Percentiles rank a stretch among this genome's conserved stretches.
These are phyloP conservation scores for Phalacrocorax carbo DNA, from an alignment of 2,113 vertebrate species.

Conservation along the genomic window DNA sequence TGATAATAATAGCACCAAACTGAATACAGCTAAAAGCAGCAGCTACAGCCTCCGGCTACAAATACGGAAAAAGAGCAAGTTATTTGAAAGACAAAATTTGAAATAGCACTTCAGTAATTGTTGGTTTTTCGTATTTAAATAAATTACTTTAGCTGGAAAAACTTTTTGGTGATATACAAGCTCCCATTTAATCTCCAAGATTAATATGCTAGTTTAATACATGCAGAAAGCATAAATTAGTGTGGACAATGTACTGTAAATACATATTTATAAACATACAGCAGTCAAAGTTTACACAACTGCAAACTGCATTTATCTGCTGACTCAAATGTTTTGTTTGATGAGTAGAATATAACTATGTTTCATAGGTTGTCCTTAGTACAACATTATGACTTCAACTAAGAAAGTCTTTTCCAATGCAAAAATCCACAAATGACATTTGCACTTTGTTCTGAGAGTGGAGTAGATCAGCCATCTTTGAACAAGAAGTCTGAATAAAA, in stretches of 20 bases:
- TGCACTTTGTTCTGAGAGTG: not conserved
- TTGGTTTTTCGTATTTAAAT: slow-evolving; percentile 39
- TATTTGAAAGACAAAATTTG: slow-evolving; percentile 3
- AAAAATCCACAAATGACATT: not conserved
- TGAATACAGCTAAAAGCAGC: slow-evolving; percentile 15
- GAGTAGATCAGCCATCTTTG: not conserved
- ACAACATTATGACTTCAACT: not conserved
- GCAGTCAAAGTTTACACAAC: not conserved
- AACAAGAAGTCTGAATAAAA: not conserved
- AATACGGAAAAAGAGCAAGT: not conserved
- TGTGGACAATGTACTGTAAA: not conserved
- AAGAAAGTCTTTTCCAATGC: not conserved
- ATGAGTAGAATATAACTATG: not conserved
- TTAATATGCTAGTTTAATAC: not conserved
- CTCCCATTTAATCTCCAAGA: slow-evolving; percentile 11
- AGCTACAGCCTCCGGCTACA: not conserved
- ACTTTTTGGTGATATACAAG: not conserved
- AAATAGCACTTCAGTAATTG: not conserved
- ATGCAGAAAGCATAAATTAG: not conserved
- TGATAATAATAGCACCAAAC: not conserved
- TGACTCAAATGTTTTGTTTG: not conserved
- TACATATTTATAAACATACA: not conserved
- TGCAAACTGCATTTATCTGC: not conserved
- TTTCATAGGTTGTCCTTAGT: not conserved
- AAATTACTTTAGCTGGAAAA: slow-evolving; percentile 16